Evolutionary conservation across 2,888 invertebrate species (phyloP), one percentile per base, ranked within the genome.

Genomic region (Pseudanteris insignis): DNA sequence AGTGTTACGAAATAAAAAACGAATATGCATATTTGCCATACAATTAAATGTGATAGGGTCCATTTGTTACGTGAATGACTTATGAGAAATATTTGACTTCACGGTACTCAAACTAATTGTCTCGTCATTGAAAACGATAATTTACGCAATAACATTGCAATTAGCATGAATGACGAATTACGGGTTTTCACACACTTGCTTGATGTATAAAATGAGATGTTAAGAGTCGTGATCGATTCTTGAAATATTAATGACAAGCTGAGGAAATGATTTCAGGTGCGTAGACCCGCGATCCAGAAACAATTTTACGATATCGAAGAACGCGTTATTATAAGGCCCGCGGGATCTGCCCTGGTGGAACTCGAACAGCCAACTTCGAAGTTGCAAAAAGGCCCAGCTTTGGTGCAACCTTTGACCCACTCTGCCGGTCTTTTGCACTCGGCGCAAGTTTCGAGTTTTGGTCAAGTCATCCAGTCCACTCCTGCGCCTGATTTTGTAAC

Each of bases 301-400:
- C 84, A 86, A 70, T 86, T 86, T 74, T 86, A 85, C 73, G 86
- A 86, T 67, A 85, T 86, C 63, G 86, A 86, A 68, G 85, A 86
- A 67, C 82, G 85, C 34, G 83, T 85, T 12, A 79, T 86, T 10
- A 82, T 86, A 30, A 83, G 86, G 14, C 86, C 86, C 0, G 86
- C 85, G 2, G 86, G 86, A 15, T 85, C 85, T 6, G 83, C 86
- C 15, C 81, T 86, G 2, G 82, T 86, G 0, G 86, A 86, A 65
- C 76, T 86, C 7, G 84, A 85, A 62, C 83, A 85, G 62, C 86
- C 86, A 0, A 81, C 84, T 10, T 84, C 85, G 7, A 85, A 85
- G 69, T 80, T 81, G 18, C 83, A 84, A 30, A 82, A 80, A 63
- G 83, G 83, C 65, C 82, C 82, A 21, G 77, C 82, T 12, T 72